phyloP scores from a whole-genome alignment of 2,113 vertebrate species.

The Jacana jacana region DNA sequence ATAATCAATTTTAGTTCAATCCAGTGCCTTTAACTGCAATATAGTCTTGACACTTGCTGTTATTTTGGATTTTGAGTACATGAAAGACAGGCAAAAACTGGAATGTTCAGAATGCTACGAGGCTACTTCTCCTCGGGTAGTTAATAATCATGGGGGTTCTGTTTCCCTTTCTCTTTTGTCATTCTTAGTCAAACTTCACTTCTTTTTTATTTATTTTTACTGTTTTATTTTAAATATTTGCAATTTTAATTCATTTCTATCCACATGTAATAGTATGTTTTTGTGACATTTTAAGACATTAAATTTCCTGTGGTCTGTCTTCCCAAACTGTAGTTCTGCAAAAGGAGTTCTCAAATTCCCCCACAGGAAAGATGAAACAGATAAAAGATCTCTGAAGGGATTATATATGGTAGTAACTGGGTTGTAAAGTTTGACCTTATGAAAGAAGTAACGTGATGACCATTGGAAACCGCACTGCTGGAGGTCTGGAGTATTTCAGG shows the following conservation, averaged over 20 bases:
- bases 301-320: not conserved
- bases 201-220: not conserved
- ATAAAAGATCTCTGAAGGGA: constrained; percentile 12
- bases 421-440: constrained; percentile 78
- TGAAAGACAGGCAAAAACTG: not conserved
- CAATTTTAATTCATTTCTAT: not conserved
- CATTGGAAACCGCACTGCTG: not conserved
- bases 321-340: not conserved
- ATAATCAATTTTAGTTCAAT: not conserved
- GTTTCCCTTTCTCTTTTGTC: not conserved
- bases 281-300: not conserved
- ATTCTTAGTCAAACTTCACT: not conserved
- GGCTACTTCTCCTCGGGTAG: not conserved
- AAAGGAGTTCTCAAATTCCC: not conserved
- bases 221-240: not conserved
- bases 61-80: not conserved
- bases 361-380: constrained; percentile 46
- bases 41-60: not conserved
- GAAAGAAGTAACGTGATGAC: constrained; percentile 52
- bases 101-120: not conserved
- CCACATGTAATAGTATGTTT: not conserved
- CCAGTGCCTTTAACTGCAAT: not conserved
- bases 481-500: not conserved
- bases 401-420: constrained; percentile 13
- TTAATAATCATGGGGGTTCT: not conserved